phyloP scores from a whole-genome alignment of 2,113 vertebrate genomes.

The Poeciliopsis occidentalis region DNA sequence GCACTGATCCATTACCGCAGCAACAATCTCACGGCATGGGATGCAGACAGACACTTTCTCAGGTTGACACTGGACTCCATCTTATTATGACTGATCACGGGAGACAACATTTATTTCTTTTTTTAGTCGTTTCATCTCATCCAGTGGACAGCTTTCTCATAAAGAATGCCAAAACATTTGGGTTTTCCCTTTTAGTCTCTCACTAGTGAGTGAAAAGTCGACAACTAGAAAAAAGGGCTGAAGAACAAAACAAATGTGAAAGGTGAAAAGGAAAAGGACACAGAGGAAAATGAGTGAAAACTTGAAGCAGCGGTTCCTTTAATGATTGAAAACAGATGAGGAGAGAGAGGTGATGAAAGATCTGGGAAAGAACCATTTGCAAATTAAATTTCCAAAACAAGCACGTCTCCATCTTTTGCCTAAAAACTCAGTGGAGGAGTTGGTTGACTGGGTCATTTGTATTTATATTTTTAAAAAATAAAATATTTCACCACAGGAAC shows the following conservation, averaged over 20 bases:
- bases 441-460: slow-evolving; percentile 17
- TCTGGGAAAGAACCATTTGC: slow-evolving; percentile 59
- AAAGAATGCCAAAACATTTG: slow-evolving; percentile 8
- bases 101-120: slow-evolving; percentile 4
- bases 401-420: slow-evolving; percentile 49
- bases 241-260: slow-evolving; percentile 6
- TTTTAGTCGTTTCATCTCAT: slow-evolving; percentile 8
- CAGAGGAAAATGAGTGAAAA: slow-evolving; percentile 8
- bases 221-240: background rate
- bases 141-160: slow-evolving; percentile 14
- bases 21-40: background rate
- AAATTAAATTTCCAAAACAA: slow-evolving; percentile 53
- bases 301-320: slow-evolving; percentile 22
- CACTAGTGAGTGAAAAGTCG: slow-evolving; percentile 6
- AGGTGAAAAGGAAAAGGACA: slow-evolving; percentile 1
- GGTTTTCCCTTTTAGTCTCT: slow-evolving; percentile 29
- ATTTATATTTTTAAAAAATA: background rate
- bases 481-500: background rate
- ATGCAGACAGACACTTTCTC: background rate
- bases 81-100: background rate
- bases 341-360: slow-evolving; percentile 49
- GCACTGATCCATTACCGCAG: background rate
- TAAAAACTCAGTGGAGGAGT: slow-evolving; percentile 22
- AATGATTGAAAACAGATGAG: slow-evolving; percentile 63
- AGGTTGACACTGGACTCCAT: background rate